Conservation (phyloP, 2,113 vertebrate species). For the Bufo gargarizans region DNA sequence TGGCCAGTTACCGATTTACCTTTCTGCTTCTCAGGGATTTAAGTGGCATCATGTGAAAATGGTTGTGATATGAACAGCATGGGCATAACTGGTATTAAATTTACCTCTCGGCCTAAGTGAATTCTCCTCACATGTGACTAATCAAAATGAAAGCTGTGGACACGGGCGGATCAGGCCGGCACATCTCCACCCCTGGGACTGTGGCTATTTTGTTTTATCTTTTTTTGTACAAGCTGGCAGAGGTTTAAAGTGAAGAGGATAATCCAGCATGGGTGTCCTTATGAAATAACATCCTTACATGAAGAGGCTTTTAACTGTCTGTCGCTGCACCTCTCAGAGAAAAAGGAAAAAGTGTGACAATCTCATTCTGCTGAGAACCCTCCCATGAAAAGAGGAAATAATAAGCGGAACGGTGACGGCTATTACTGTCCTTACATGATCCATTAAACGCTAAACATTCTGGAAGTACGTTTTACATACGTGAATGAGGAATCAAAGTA, state of each 20-base stretch:
- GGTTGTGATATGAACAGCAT: slow-evolving; percentile 97
- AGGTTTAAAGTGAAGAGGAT: slow-evolving; percentile 87
- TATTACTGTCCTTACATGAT: slow-evolving; percentile 79
- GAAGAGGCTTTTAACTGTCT: slow-evolving; percentile 89
- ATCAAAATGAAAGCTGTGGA: slow-evolving; percentile 95
- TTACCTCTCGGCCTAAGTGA: slow-evolving; percentile 91
- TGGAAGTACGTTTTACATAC: slow-evolving; percentile 83
- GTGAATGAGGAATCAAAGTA: slow-evolving; percentile 69
- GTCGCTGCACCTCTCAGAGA: slow-evolving; percentile 73
- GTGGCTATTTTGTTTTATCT: slow-evolving; percentile 89
- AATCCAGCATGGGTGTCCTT: slow-evolving; percentile 86
- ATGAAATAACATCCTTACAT: slow-evolving; percentile 88
- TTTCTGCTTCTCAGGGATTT: slow-evolving; percentile 92
- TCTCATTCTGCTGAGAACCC: slow-evolving; percentile 82
- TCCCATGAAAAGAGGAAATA: slow-evolving; percentile 82
- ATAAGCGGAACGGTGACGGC: slow-evolving; percentile 76
- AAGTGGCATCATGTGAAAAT: slow-evolving; percentile 95
- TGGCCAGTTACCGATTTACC: slow-evolving; percentile 84
- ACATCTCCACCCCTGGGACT: slow-evolving; percentile 83
- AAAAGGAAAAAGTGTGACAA: slow-evolving; percentile 79
- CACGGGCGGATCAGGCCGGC: slow-evolving; percentile 84
- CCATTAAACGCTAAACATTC: slow-evolving; percentile 81
- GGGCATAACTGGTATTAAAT: slow-evolving; percentile 92
- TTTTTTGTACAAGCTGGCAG: slow-evolving; percentile 87
- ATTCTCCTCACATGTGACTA: slow-evolving; percentile 92